Percentiles rank a stretch among this genome's conserved stretches.
phyloP scores from a whole-genome alignment of 2,888 invertebrate species.

The Lithophane ornitopus region DNA sequence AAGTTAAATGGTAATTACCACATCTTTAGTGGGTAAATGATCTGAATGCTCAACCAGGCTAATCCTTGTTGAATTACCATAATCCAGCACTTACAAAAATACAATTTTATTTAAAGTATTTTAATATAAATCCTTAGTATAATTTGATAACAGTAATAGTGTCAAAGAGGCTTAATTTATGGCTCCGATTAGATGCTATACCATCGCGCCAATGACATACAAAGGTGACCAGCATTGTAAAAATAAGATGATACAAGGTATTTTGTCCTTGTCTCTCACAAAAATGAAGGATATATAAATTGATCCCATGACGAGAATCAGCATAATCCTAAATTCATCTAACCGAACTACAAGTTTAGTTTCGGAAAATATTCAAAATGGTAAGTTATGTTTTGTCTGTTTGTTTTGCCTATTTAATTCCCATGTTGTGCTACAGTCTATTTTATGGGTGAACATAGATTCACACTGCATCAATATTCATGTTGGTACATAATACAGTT shows the following conservation, averaged over 20 bases:
- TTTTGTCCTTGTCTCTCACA: conserved; percentile 36
- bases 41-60: background rate
- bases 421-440: background rate
- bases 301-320: conserved; percentile 16
- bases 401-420: background rate
- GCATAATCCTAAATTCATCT: conserved; percentile 33
- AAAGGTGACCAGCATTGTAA: conserved; percentile 54
- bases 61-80: conserved; percentile 36
- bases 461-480: background rate
- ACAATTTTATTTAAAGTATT: conserved; percentile 1
- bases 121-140: conserved; percentile 21
- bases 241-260: conserved; percentile 28
- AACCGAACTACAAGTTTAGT: conserved; percentile 10
- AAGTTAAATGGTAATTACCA: background rate
- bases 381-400: conserved; percentile 35
- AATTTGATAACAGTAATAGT: conserved; percentile 36
- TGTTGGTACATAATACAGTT: background rate
- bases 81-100: conserved; percentile 35
- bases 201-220: conserved; percentile 28
- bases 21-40: background rate
- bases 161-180: conserved; percentile 37
- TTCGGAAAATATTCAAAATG: conserved; percentile 41
- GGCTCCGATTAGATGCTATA: conserved; percentile 21
- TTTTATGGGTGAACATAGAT: background rate
- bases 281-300: conserved; percentile 51